Evolutionary conservation across 2,888 invertebrate genomes (phyloP).

Genomic region (Nemapogon koenigi): DNA sequence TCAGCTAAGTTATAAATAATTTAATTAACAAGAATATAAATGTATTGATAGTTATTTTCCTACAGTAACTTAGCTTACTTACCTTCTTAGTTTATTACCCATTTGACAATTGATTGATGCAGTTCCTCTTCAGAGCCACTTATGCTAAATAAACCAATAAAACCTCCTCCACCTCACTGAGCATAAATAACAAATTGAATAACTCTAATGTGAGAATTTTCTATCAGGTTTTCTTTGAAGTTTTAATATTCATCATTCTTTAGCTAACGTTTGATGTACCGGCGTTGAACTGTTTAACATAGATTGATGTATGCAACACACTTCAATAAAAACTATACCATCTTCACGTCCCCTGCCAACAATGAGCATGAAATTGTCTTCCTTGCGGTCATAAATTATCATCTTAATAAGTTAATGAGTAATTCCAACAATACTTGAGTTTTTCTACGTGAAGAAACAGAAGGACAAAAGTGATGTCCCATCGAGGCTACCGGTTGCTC

Average conservation of each 20-base stretch:
- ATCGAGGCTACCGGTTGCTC: conserved; percentile 33
- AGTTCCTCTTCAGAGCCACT: conserved; percentile 14
- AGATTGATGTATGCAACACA: conserved; percentile 9
- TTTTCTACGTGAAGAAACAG: conserved; percentile 35
- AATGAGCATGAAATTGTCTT: conserved; percentile 47
- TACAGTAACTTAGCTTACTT: too few species aligned
- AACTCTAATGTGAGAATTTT: conserved; percentile 13
- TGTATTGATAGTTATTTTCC: too few species aligned
- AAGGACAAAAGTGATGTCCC: conserved; percentile 27
- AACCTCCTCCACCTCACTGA: conserved; percentile 13
- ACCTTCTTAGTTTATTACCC: conserved; percentile 6
- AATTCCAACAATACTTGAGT: conserved; percentile 50
- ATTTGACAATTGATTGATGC: conserved; percentile 24
- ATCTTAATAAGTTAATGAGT: conserved; percentile 62
- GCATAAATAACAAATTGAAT: conserved; percentile 17
- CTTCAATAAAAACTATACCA: conserved; percentile 21
- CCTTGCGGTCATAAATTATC: conserved; percentile 51
- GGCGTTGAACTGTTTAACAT: conserved; percentile 1
- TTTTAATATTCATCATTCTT: conserved; percentile 13
- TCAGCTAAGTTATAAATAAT: too few species aligned
- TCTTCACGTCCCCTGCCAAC: conserved; percentile 25
- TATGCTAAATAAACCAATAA: conserved; percentile 8
- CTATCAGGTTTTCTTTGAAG: conserved; percentile 9
- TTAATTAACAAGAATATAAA: too few species aligned
- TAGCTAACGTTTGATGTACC: conserved; percentile 10